Percentiles rank a stretch among this genome's conserved stretches.
Evolutionary conservation across 2,888 invertebrate genomes (phyloP).

Genomic region (Salpingus planirostris): DNA sequence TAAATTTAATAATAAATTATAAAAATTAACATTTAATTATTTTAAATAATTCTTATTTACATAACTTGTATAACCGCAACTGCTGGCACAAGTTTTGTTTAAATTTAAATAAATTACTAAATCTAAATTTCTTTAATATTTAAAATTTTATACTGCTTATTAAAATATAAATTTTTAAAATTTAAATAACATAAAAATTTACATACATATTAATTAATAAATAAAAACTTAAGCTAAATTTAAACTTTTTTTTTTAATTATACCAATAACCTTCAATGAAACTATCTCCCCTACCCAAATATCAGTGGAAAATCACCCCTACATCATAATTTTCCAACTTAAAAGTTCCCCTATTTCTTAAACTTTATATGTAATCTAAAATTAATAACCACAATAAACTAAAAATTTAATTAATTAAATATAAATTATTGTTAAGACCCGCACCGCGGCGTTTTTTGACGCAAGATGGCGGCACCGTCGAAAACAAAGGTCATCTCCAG

Average conservation of each 20-base stretch:
- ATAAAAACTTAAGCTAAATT: background rate
- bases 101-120: slow-evolving; percentile 51
- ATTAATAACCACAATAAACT: background rate
- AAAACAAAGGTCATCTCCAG: too few relatives aligned
- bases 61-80: slow-evolving; percentile 59
- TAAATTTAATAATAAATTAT: slow-evolving; percentile 42
- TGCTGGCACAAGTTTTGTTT: slow-evolving; percentile 62
- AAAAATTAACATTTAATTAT: slow-evolving; percentile 33
- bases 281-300: background rate
- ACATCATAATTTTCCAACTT: too few relatives aligned
- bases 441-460: too few relatives aligned
- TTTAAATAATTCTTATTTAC: slow-evolving; percentile 24
- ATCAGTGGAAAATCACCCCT: background rate
- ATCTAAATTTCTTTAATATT: slow-evolving; percentile 52
- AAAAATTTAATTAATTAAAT: background rate
- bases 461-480: too few relatives aligned
- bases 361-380: background rate
- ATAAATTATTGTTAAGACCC: background rate
- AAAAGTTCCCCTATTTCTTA: background rate
- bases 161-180: background rate
- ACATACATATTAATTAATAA: background rate
- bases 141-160: slow-evolving; percentile 45
- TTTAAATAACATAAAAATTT: background rate
- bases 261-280: too few relatives aligned
- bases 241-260: background rate